Percentiles rank a stretch among this genome's conserved stretches.
Evolutionary conservation across 2,888 invertebrate genomes (phyloP).

Genomic region (Rugalucina vietnamica): DNA sequence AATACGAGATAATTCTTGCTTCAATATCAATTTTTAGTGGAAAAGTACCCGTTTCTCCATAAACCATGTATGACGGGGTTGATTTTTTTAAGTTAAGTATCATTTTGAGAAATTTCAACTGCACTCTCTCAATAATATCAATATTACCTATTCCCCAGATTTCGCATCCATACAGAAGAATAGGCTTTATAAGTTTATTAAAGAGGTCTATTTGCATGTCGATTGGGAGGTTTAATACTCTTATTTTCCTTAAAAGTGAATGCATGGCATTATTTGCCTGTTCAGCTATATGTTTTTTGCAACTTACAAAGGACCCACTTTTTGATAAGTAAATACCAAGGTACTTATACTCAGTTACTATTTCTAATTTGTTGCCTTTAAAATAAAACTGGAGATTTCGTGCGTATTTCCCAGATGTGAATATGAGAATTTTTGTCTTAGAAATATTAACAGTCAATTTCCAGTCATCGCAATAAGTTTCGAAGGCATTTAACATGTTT

Average conservation of each 20-base stretch:
- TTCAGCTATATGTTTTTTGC: neutral
- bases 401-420: neutral
- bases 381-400: neutral
- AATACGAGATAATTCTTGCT: neutral
- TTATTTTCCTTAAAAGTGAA: neutral
- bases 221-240: neutral
- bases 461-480: neutral
- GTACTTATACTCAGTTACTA: neutral
- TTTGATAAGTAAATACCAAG: neutral
- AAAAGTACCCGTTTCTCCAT: neutral
- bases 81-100: neutral
- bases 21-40: neutral
- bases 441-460: neutral
- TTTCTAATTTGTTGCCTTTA: neutral
- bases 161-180: neutral
- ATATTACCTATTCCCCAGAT: neutral
- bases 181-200: neutral
- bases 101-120: neutral
- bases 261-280: neutral
- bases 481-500: neutral
- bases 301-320: neutral
- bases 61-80: neutral
- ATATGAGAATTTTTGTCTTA: neutral
- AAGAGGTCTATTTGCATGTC: neutral
- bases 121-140: neutral